Evolutionary conservation across 1,140 invertebrate genomes (phyloP), one percentile per base, ranked within the genome.

Genomic region (Cydia amplana): DNA sequence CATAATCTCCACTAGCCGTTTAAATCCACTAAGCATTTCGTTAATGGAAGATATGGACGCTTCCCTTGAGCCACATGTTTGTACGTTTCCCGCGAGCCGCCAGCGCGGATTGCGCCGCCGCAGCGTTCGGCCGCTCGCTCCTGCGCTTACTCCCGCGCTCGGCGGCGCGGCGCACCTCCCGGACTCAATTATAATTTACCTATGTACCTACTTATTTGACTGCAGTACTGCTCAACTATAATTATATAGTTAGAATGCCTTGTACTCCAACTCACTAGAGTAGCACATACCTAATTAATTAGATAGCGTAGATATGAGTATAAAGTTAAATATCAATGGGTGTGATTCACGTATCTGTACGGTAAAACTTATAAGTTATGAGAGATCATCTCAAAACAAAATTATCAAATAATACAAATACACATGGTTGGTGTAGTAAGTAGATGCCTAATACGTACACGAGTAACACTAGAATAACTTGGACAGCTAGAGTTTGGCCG

Each of bases 1-100:
- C 84, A 87, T 87, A 82, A 86, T 88, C 86, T 87, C 85, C 88
- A 93, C 90, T 88, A 89, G 88, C 87, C 87, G 85, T 88, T 88
- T 87, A 77, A 87, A 85, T 83, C 83, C 91, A 92, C 91, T 84
- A 85, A 87, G 82, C 83, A 91, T 90, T 90, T 86, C 83, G 85
- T 87, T 84, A 91, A 90, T 89, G 91, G 91, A 91, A 91, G 90
- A 88, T 86, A 85, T 81, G 83, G 87, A 88, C 89, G 90, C 90
- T 91, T 91, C 87, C 90, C 82, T 84, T 86, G 79, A 91, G 87
- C 88, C 88, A 90, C 85, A 79, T 84, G 83, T 84, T 85, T 78
- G 67, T 70, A 70, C 65, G 28, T 70, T 36, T n/a, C 23, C 28
- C 28, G 28, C 9, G 32, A n/a, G 65, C 28, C 28, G 28, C 64